Evolutionary conservation across 1,140 invertebrate species (phyloP), one percentile per base, ranked within the genome.

Genomic region (Cecropterus lyciades): DNA sequence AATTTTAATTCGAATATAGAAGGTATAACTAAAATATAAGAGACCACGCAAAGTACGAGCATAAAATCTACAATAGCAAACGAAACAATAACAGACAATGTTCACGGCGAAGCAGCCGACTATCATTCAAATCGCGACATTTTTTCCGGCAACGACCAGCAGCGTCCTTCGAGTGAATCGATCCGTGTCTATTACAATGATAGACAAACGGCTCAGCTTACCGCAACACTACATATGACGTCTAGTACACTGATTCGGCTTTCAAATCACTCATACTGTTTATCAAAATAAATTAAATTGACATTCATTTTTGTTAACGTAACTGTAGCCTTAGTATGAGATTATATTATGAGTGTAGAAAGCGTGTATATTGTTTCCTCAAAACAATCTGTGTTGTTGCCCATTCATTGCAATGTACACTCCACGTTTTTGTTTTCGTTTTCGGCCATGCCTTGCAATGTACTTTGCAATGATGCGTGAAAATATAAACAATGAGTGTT

Each of bases 111-210:
- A 30, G 43, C 56, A 11, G 10, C 14, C 9, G 1, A 11, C n/a
- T 49, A 51, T 49, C 57, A 62, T 62, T 40, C 57, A 62, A 49
- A 62, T 62, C 46, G 46, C n/a, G 33, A 62, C 57, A 45, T 62
- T 62, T 60, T n/a, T 51, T 43, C 59, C 59, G 59, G 7, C 30
- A 62, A 15, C 46, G 45, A 33, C 46, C 24, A 13, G 30, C 30
- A 13, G 56, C 24, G 68, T 48, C 62, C 62, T 70, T 70, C 62
- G 56, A 14, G 14, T 33, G 45, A 46, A 69, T 69, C 62, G 67
- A 69, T 65, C 62, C 62, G 37, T 27, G 46, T 15, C 53, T 62
- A 59, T 59, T 53, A 65, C 55, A 65, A 55, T 65, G 30, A 65
- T 49, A 55, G 42, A 65, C 24, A 55, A 56, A 56, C 51, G 49